These are phyloP conservation scores for Cyclopterus lumpus DNA, from an alignment of 2,797 vertebrate species.

Conservation along the genomic window DNA sequence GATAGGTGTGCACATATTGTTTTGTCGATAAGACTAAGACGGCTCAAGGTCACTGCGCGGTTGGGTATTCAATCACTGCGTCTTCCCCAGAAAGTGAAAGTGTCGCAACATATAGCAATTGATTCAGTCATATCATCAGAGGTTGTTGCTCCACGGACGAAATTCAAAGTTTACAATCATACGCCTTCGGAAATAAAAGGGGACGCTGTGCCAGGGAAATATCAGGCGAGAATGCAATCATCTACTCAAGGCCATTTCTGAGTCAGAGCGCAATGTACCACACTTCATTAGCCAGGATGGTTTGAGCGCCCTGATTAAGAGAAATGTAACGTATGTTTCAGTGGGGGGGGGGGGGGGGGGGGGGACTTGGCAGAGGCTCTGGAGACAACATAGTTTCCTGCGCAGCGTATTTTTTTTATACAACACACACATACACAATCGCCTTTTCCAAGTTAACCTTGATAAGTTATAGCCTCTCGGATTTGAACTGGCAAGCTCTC, in stretches of 20 bases:
- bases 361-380: constrained; percentile 56
- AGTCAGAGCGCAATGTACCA: constrained; percentile 59
- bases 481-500: constrained; percentile 50
- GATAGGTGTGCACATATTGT: constrained; percentile 81
- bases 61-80: constrained; percentile 70
- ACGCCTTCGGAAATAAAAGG: constrained; percentile 12
- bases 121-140: constrained; percentile 63
- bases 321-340: constrained; percentile 61
- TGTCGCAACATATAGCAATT: constrained; percentile 49
- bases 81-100: constrained; percentile 64
- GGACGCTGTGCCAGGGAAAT: constrained; percentile 47
- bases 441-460: constrained; percentile 38
- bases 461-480: constrained; percentile 53
- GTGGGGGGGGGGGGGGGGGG: constrained; percentile 26
- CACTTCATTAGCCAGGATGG: constrained; percentile 74
- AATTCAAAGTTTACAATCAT: constrained; percentile 62
- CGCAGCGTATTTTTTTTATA: constrained; percentile 50
- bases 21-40: constrained; percentile 74
- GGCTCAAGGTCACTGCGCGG: constrained; percentile 73
- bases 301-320: constrained; percentile 68
- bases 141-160: constrained; percentile 39
- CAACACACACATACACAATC: constrained; percentile 40
- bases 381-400: constrained; percentile 49
- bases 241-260: constrained; percentile 60
- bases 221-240: constrained; percentile 61